phyloP scores from a whole-genome alignment of 2,113 vertebrate species.

The Channa argus region DNA sequence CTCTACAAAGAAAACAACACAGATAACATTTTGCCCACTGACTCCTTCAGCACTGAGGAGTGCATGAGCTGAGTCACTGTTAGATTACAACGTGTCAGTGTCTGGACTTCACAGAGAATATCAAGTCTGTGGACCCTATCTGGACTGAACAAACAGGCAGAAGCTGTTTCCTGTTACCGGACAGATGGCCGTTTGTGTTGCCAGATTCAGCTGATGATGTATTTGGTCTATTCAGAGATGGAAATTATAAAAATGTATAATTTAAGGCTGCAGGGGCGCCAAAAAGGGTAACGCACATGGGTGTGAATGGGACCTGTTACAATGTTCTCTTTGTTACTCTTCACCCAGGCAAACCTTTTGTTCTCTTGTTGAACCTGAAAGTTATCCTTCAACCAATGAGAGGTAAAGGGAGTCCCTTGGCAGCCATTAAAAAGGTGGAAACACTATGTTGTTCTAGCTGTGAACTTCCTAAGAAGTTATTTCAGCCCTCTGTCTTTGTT shows the following conservation, averaged over 20 bases:
- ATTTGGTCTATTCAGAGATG: slow-evolving; percentile 9
- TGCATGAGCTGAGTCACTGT: slow-evolving; percentile 44
- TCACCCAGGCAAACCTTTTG: slow-evolving; percentile 63
- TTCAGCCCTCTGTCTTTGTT: slow-evolving; percentile 60
- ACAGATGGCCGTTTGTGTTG: slow-evolving; percentile 53
- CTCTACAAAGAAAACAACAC: slow-evolving; percentile 14
- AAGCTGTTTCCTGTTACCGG: slow-evolving; percentile 58
- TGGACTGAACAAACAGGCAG: slow-evolving; percentile 47
- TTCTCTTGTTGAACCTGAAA: slow-evolving; percentile 64
- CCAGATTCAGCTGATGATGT: slow-evolving; percentile 24
- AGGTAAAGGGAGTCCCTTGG: slow-evolving; percentile 35
- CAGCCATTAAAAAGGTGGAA: slow-evolving; percentile 72
- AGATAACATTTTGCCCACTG: slow-evolving; percentile 19
- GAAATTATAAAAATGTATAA: slow-evolving; percentile 49
- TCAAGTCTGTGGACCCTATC: slow-evolving; percentile 21
- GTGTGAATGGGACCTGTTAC: slow-evolving; percentile 35
- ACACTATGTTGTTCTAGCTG: slow-evolving; percentile 58
- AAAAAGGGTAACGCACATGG: slow-evolving; percentile 16
- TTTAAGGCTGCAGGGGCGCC: slow-evolving; percentile 44
- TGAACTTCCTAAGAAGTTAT: slow-evolving; percentile 68
- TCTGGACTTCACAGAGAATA: slow-evolving; percentile 35
- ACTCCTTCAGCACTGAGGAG: slow-evolving; percentile 11
- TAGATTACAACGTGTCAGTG: slow-evolving; percentile 36
- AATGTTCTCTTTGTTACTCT: slow-evolving; percentile 65
- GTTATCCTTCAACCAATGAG: slow-evolving; percentile 60